Conservation (phyloP, 2,888 invertebrate genomes). For the Siphlonurus alternatus region DNA sequence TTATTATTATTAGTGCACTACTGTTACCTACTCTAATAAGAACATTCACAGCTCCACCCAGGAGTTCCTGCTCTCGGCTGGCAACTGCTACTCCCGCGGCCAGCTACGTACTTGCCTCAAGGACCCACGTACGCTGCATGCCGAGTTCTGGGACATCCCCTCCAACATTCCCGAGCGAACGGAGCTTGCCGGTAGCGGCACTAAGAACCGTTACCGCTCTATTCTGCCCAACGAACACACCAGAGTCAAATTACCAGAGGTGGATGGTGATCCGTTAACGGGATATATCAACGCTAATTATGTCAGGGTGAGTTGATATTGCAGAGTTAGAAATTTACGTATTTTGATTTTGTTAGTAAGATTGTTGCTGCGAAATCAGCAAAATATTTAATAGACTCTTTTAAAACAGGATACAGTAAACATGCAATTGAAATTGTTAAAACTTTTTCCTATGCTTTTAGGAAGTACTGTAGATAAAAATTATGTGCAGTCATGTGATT, state of each 20-base stretch:
- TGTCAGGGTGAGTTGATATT: conserved; percentile 47
- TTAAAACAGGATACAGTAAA: too few species aligned
- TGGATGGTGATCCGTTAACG: conserved; percentile 36
- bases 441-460: too few species aligned
- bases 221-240: conserved; percentile 82
- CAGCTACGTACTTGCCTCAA: conserved; percentile 32
- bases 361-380: background rate
- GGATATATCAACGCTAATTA: conserved; percentile 90
- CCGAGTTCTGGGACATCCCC: conserved; percentile 91
- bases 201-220: conserved; percentile 77
- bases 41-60: conserved; percentile 28
- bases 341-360: background rate
- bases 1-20: too few species aligned
- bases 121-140: conserved; percentile 41
- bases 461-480: too few species aligned
- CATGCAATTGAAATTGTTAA: too few species aligned
- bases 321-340: background rate
- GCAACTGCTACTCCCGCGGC: conserved; percentile 25
- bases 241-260: conserved; percentile 49
- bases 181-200: conserved; percentile 72
- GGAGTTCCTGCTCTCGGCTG: conserved; percentile 29
- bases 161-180: conserved; percentile 82
- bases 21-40: too few species aligned
- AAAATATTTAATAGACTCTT: background rate
- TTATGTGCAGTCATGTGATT: too few species aligned